phyloP scores from a whole-genome alignment of 2,113 vertebrate species.

The Mesoclemmys tuberculata region DNA sequence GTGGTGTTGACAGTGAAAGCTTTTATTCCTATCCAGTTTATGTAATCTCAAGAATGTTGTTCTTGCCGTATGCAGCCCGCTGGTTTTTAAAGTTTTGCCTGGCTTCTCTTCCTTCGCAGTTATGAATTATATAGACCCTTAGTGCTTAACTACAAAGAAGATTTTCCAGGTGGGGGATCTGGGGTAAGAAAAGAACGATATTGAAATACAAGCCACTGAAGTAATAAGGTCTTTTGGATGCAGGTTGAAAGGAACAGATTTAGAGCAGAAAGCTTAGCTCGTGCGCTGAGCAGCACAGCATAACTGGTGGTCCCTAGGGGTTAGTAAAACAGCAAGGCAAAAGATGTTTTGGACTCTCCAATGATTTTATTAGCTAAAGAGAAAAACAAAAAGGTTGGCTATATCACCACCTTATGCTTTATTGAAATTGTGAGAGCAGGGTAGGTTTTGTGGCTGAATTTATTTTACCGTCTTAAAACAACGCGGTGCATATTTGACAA shows the following conservation, averaged over 20 bases:
- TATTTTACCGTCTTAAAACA: slow-evolving; percentile 18
- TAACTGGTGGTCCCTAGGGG: neutral
- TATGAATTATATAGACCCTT: slow-evolving; percentile 58
- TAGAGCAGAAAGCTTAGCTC: neutral
- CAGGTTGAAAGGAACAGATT: neutral
- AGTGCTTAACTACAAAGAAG: slow-evolving; percentile 66
- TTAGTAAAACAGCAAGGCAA: slow-evolving; percentile 23
- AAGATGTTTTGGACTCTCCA: neutral
- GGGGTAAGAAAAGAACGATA: slow-evolving; percentile 56
- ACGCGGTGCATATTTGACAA: neutral
- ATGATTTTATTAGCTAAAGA: slow-evolving; percentile 50
- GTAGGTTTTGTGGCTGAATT: slow-evolving; percentile 7
- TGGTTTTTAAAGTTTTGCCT: slow-evolving; percentile 40
- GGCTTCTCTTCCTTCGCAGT: slow-evolving; percentile 58
- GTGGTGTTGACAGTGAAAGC: slow-evolving; percentile 46
- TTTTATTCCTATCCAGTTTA: slow-evolving; percentile 54
- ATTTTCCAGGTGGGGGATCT: slow-evolving; percentile 73
- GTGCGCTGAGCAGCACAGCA: neutral
- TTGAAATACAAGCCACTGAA: slow-evolving; percentile 45
- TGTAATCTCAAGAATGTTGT: slow-evolving; percentile 64
- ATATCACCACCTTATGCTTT: neutral
- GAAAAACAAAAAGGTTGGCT: neutral
- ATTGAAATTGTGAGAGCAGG: neutral
- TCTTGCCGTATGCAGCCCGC: slow-evolving; percentile 53
- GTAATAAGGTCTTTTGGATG: slow-evolving; percentile 25